Percentiles rank a stretch among this genome's conserved stretches.
Conservation (phyloP, 2,797 vertebrate genomes). For the Lerista edwardsae region DNA sequence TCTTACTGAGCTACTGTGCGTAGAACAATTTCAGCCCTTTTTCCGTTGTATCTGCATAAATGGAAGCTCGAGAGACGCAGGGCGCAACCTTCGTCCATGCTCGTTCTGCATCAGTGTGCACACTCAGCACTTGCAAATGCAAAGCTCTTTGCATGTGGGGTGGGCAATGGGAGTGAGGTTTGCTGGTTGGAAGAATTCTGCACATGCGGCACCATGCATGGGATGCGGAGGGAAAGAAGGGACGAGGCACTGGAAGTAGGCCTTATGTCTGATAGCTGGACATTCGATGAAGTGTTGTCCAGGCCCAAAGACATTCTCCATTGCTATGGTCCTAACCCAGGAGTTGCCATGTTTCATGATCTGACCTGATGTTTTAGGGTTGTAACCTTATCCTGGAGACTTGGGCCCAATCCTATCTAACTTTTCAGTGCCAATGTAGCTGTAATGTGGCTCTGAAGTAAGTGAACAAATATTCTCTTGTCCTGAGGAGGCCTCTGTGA, state of each 20-base stretch:
- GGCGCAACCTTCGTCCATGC: neutral
- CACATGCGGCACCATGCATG: neutral
- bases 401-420: too few relatives aligned
- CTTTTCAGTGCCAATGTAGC: too few relatives aligned
- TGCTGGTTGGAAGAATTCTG: neutral
- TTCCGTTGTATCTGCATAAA: neutral
- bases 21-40: neutral
- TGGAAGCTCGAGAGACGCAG: neutral
- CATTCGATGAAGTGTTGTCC: neutral
- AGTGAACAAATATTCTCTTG: too few relatives aligned
- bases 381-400: neutral
- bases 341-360: neutral
- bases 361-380: neutral
- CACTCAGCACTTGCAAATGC: neutral
- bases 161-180: neutral
- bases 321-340: neutral
- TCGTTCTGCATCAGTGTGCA: neutral
- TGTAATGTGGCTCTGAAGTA: too few relatives aligned
- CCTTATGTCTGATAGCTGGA: neutral
- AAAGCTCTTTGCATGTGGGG: too few relatives aligned
- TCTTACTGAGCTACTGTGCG: neutral
- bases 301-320: neutral
- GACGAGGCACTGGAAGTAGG: neutral
- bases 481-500: too few relatives aligned
- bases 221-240: neutral